Evolutionary conservation across 2,113 vertebrate species (phyloP), one percentile per base, ranked within the genome.

Genomic region (Sinocyclocheilus grahami): DNA sequence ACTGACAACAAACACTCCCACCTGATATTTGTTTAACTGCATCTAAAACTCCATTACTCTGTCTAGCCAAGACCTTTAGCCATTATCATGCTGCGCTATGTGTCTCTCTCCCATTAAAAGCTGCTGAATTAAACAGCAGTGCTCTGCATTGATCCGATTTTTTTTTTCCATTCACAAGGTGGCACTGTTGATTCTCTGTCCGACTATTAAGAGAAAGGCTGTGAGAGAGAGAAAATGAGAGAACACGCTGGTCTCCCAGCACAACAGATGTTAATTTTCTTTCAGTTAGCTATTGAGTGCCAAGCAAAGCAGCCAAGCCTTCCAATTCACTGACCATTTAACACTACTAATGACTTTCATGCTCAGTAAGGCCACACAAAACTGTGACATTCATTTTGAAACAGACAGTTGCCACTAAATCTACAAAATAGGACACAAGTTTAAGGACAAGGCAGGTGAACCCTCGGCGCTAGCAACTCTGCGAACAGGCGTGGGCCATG

Each of bases 261-360:
- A 80, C 78, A 80, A 55, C 78, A 63, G 78, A 80, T 80, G 55
- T 24, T 80, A 60, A 63, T 80, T 80, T 63, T 80, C 58, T 62
- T 63, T 80, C 33, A 60, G 78, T 80, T 80, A 55, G 33, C 55
- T 80, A 63, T 60, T 80, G 55, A 80, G 78, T 4, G 27, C 76
- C 27, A 78, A 55, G 51, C 27, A 63, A 80, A 63, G 53, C 53
- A 80, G 78, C 78, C 53, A 63, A 63, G 58, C 78, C 53, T 80
- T 58, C 78, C 78, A 63, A 80, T 63, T 24, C 78, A 63, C 78
- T 63, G 55, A 42, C 78, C 78, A 63, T 80, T 80, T 80, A 80
- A 63, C 78, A 63, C 78, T 62, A 63, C 78, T 80, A 80, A 80
- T 80, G 78, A 80, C 53, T 78, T 78, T 78, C 76, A 78, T 78